phyloP scores from a whole-genome alignment of 2,113 vertebrate species.

The Mirounga angustirostris region DNA sequence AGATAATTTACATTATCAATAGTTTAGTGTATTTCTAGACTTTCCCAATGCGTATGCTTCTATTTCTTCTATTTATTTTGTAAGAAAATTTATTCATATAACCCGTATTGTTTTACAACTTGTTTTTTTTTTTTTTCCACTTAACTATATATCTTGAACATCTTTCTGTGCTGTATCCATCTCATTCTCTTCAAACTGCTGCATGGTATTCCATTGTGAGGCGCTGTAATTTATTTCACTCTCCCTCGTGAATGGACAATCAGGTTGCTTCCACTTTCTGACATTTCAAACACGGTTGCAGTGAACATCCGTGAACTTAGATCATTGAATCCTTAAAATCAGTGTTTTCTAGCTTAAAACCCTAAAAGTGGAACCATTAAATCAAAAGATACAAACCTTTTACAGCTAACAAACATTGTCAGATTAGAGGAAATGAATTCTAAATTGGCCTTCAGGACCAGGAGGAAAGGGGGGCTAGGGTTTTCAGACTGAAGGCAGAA shows the following conservation, averaged over 20 bases:
- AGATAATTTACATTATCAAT: not conserved
- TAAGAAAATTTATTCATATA: not conserved
- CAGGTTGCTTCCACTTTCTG: not conserved
- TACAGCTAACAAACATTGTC: not conserved
- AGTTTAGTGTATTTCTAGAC: not conserved
- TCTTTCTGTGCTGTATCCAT: not conserved
- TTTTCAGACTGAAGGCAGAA: not conserved
- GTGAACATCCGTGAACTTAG: not conserved
- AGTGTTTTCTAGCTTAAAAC: not conserved
- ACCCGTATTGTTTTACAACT: not conserved
- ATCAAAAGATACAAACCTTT: not conserved
- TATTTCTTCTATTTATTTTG: not conserved
- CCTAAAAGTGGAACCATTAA: not conserved
- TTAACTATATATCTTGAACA: not conserved
- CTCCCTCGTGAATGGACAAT: not conserved
- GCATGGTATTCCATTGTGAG: not conserved
- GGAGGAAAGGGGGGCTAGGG: not conserved
- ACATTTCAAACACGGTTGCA: not conserved
- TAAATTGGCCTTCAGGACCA: not conserved
- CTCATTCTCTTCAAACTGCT: not conserved
- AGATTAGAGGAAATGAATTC: not conserved
- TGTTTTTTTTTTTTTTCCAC: not conserved
- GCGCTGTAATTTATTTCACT: not conserved
- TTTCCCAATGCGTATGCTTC: not conserved
- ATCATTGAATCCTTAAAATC: not conserved